Conservation (phyloP, 2,888 invertebrate species). For the Xestia sexstrigata region DNA sequence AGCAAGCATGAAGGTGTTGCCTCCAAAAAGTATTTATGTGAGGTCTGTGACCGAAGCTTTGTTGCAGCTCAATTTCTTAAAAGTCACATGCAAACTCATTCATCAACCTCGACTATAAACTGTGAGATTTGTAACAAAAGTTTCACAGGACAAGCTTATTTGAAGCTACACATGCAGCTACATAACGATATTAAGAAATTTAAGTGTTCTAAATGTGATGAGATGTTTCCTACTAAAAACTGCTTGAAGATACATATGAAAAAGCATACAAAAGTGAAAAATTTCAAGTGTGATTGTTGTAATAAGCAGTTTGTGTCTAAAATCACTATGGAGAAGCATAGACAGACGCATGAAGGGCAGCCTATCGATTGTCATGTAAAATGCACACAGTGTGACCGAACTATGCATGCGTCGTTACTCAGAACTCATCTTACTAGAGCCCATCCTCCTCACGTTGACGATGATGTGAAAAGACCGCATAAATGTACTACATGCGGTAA, state of each 20-base stretch:
- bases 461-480: conserved; percentile 86
- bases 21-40: conserved; percentile 86
- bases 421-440: conserved; percentile 84
- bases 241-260: conserved; percentile 88
- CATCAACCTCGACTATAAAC: conserved; percentile 84
- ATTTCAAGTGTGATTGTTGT: conserved; percentile 87
- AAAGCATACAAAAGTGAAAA: conserved; percentile 88
- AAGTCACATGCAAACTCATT: conserved; percentile 89
- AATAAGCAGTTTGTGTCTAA: conserved; percentile 87
- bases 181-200: conserved; percentile 88
- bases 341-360: conserved; percentile 86
- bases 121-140: conserved; percentile 87
- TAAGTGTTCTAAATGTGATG: conserved; percentile 87
- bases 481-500: conserved; percentile 88
- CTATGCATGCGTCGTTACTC: conserved; percentile 85
- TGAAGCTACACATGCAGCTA: conserved; percentile 88
- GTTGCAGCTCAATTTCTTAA: conserved; percentile 88
- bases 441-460: conserved; percentile 81
- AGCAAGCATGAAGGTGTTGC: conserved; percentile 86
- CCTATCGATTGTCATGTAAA: conserved; percentile 87
- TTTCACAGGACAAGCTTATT: conserved; percentile 87
- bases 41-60: conserved; percentile 87
- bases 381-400: conserved; percentile 86
- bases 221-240: conserved; percentile 88
- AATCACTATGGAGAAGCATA: conserved; percentile 88